Conservation (phyloP, 1,140 invertebrate species). For the Euura lappo region DNA sequence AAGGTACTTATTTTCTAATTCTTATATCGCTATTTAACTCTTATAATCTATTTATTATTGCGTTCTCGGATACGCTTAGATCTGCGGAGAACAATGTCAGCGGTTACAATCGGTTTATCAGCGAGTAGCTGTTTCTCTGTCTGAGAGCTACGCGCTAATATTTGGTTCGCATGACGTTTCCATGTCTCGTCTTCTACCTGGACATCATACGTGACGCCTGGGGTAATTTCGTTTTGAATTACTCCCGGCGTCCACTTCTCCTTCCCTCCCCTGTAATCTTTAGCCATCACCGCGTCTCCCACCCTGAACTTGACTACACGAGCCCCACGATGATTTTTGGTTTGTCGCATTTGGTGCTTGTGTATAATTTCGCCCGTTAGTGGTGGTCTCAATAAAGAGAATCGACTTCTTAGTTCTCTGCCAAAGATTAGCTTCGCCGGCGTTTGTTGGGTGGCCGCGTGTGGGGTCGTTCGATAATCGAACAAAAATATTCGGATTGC, state of each 20-base stretch:
- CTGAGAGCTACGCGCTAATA: neutral
- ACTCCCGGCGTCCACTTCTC: neutral
- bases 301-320: neutral
- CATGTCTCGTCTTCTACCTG: neutral
- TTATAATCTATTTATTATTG: neutral
- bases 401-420: constrained; percentile 17
- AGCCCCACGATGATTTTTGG: neutral
- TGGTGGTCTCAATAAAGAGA: constrained; percentile 15
- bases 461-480: neutral
- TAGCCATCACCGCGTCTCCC: neutral
- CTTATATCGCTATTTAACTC: neutral
- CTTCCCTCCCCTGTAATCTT: neutral
- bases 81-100: neutral
- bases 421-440: constrained; percentile 21
- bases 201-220: neutral
- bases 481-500: too few species aligned
- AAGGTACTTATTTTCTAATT: neutral
- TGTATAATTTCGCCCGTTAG: neutral
- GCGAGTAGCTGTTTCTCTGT: neutral
- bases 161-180: neutral
- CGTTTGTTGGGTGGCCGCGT: too few species aligned
- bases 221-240: neutral
- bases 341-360: neutral
- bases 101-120: neutral
- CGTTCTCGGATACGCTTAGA: neutral